A percentile compares a stretch with the other conserved stretches of the same genome.
phyloP scores from a whole-genome alignment of 2,888 invertebrate genomes.

The Drosophila mimetica region DNA sequence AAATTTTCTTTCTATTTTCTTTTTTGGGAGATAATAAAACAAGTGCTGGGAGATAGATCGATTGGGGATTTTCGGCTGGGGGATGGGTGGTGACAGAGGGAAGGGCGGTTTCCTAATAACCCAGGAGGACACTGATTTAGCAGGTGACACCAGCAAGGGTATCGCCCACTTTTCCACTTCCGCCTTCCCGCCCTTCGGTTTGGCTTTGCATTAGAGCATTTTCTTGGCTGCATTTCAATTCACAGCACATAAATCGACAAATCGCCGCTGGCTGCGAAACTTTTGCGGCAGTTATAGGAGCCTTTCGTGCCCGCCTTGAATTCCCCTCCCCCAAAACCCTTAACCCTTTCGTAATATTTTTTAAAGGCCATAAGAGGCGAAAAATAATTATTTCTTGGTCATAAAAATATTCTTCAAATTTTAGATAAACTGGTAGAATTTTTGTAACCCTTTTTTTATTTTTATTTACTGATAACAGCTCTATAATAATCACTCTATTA shows the following conservation, averaged over 20 bases:
- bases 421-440: too few relatives aligned
- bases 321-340: background rate
- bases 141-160: conserved; percentile 26
- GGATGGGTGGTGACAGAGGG: background rate
- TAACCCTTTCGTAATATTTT: background rate
- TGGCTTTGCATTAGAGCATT: conserved; percentile 63
- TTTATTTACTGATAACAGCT: too few relatives aligned
- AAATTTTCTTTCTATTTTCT: conserved; percentile 5
- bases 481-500: too few relatives aligned
- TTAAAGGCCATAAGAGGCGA: too few relatives aligned
- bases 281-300: conserved; percentile 37
- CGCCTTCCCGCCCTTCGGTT: conserved; percentile 28
- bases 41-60: conserved; percentile 12
- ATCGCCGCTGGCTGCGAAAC: conserved; percentile 66
- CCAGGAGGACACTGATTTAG: conserved; percentile 25
- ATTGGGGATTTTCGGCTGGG: background rate
- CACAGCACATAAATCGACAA: conserved; percentile 77
- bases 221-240: conserved; percentile 76
- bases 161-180: background rate
- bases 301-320: background rate
- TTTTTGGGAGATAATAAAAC: conserved; percentile 30
- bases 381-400: too few relatives aligned
- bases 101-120: conserved; percentile 29
- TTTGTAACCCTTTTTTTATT: too few relatives aligned
- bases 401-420: too few relatives aligned